Evolutionary conservation across 2,113 vertebrate species (phyloP).

Genomic region (Pomatorhinus ruficollis): DNA sequence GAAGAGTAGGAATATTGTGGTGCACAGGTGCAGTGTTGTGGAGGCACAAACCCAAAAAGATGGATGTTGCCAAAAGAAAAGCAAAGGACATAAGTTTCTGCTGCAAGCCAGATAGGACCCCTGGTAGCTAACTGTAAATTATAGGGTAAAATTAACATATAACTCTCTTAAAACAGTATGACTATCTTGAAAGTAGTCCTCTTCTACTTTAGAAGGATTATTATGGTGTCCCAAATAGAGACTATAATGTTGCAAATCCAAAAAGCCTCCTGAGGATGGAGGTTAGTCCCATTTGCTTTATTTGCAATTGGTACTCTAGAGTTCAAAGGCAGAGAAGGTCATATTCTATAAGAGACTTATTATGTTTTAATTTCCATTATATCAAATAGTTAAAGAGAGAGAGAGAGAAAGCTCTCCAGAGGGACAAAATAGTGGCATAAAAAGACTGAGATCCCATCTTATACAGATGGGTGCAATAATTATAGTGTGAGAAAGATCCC

Average conservation of each 20-base stretch:
- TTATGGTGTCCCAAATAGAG: neutral
- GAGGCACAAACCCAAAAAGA: neutral
- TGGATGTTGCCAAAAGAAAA: neutral
- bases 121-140: neutral
- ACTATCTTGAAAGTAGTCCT: neutral
- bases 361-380: neutral
- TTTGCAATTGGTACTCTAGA: neutral
- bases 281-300: neutral
- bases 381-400: neutral
- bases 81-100: neutral
- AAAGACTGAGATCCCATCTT: neutral
- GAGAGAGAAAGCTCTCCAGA: neutral
- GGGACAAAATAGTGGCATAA: neutral
- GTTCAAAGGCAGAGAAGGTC: neutral
- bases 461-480: neutral
- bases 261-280: neutral
- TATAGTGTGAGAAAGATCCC: neutral
- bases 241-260: neutral
- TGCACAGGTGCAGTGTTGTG: neutral
- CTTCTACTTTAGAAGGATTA: neutral
- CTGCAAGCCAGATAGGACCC: neutral
- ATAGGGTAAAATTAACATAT: neutral
- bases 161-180: neutral
- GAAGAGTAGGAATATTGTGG: neutral
- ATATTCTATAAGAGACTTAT: fast-evolving